Evolutionary conservation across 2,113 vertebrate genomes (phyloP).

Genomic region (Anguilla japonica): DNA sequence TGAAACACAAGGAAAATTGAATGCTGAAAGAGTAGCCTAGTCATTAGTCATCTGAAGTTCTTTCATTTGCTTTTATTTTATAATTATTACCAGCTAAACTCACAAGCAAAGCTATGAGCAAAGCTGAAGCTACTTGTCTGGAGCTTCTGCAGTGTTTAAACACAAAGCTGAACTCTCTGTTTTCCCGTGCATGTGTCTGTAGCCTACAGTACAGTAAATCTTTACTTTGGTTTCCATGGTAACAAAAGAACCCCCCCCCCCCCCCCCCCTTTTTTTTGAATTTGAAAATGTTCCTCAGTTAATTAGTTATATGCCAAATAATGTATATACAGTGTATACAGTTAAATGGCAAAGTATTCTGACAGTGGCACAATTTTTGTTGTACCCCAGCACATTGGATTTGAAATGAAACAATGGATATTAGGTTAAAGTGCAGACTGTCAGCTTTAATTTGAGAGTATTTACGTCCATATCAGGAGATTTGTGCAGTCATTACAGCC

Average conservation of each 20-base stretch:
- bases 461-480: too few relatives aligned
- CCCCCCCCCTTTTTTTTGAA: conserved; percentile 36
- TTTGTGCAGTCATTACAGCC: too few relatives aligned
- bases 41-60: too few relatives aligned
- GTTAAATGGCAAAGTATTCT: too few relatives aligned
- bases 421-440: too few relatives aligned
- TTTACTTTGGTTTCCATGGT: conserved; percentile 46
- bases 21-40: too few relatives aligned
- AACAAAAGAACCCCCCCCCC: conserved; percentile 34
- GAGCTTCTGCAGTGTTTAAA: conserved; percentile 9
- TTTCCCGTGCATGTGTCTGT: conserved; percentile 28
- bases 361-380: too few relatives aligned
- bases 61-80: not conserved
- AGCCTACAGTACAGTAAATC: conserved; percentile 27
- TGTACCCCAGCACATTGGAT: too few relatives aligned
- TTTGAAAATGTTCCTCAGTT: conserved; percentile 38
- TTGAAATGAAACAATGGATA: too few relatives aligned
- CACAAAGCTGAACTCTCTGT: conserved; percentile 31
- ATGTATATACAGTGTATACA: too few relatives aligned
- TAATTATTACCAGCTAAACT: not conserved
- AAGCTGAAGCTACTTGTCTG: not conserved
- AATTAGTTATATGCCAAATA: conserved; percentile 20
- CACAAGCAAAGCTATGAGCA: not conserved
- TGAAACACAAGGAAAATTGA: too few relatives aligned
- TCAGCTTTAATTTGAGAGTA: too few relatives aligned